A percentile compares a stretch with the other conserved stretches of the same genome.
Evolutionary conservation across 2,113 vertebrate species (phyloP).

Genomic region (Python bivittatus): DNA sequence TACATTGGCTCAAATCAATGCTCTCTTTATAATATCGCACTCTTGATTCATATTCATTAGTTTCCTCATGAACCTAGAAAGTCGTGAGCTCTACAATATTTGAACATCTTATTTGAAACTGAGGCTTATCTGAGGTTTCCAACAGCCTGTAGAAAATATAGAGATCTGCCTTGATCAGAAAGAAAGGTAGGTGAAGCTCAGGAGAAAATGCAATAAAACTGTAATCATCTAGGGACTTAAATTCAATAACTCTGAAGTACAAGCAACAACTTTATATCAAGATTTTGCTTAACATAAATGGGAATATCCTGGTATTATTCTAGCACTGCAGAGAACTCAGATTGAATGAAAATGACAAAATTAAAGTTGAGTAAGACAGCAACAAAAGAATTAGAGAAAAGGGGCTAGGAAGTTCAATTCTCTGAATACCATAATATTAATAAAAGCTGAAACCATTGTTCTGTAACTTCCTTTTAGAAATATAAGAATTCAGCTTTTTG

Average conservation of each 20-base stretch:
- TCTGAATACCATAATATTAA: neutral
- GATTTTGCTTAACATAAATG: constrained; percentile 9
- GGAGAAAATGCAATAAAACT: constrained; percentile 42
- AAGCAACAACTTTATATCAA: neutral
- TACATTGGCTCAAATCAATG: neutral
- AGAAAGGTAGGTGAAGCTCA: neutral
- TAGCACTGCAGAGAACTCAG: neutral
- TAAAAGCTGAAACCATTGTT: constrained; percentile 7
- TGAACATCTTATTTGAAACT: neutral
- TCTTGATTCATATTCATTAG: neutral
- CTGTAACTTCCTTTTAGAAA: constrained; percentile 16
- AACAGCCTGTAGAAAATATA: neutral
- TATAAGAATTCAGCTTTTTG: neutral
- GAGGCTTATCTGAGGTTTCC: neutral
- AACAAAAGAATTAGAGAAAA: neutral
- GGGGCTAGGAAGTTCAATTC: neutral
- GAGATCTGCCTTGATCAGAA: constrained; percentile 6
- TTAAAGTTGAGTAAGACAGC: constrained; percentile 14
- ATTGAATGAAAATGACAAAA: constrained; percentile 20
- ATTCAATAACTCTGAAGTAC: constrained; percentile 25
- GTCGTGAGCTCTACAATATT: neutral
- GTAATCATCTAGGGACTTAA: constrained; percentile 10
- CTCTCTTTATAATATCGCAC: neutral
- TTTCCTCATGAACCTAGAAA: neutral
- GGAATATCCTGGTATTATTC: constrained; percentile 24